Conservation (phyloP, 2,888 invertebrate species). For the Leucophenga montana region DNA sequence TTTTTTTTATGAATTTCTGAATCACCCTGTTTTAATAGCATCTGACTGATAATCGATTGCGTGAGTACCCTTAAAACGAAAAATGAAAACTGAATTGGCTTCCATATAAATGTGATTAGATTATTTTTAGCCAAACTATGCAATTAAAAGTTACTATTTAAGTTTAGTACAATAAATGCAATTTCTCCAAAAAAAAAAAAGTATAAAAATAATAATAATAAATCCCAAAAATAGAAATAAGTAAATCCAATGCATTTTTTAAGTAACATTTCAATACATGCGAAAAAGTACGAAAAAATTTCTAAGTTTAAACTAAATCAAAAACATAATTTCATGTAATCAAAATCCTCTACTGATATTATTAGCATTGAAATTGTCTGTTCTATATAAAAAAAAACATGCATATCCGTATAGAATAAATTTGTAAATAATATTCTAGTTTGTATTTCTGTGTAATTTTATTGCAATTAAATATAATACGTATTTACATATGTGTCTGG, state of each 20-base stretch:
- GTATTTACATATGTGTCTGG: not conserved
- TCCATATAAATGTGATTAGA: constrained; percentile 24
- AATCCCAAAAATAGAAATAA: no score
- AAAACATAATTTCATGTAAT: not conserved
- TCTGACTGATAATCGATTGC: no score
- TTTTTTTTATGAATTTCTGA: no score
- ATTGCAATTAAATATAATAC: not conserved
- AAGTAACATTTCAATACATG: not conserved
- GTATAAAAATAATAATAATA: not conserved
- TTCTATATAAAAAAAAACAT: no score
- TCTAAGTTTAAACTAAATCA: no score
- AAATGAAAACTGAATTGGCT: constrained; percentile 12
- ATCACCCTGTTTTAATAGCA: no score
- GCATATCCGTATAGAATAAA: constrained; percentile 17
- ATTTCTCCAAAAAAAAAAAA: no score
- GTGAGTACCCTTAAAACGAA: no score
- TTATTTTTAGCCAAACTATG: not conserved
- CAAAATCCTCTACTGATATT: constrained; percentile 4
- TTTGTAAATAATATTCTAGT: constrained; percentile 16
- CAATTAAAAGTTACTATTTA: not conserved
- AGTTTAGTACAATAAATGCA: not conserved
- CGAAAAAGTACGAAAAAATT: no score
- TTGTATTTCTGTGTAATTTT: not conserved
- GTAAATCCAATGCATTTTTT: not conserved
- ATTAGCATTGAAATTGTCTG: constrained; percentile 3